Percentiles rank a stretch among this genome's conserved stretches.
phyloP scores from a whole-genome alignment of 2,113 vertebrate genomes.

The Todiramphus chloris region DNA sequence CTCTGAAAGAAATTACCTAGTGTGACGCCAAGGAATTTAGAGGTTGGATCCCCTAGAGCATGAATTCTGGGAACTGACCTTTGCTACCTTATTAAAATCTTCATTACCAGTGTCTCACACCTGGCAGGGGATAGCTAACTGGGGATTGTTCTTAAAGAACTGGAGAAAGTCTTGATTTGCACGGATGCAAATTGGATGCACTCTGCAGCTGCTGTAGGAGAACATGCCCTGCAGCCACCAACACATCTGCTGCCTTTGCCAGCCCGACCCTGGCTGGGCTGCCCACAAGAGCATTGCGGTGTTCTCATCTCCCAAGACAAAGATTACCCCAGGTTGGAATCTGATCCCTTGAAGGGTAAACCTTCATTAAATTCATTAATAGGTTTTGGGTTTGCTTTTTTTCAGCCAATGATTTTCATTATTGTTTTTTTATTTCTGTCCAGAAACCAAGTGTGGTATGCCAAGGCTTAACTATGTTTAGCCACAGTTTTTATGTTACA shows the following conservation, averaged over 20 bases:
- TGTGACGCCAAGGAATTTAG: neutral
- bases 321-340: neutral
- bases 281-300: neutral
- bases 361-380: neutral
- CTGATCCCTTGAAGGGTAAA: neutral
- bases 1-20: neutral
- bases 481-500: neutral
- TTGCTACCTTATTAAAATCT: neutral
- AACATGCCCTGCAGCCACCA: neutral
- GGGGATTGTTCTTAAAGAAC: neutral
- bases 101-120: neutral
- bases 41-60: neutral
- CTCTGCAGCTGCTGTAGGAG: neutral
- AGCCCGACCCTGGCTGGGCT: rapidly evolving
- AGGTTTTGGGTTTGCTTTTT: neutral
- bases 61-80: neutral
- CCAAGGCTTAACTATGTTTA: neutral
- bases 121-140: neutral
- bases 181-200: neutral
- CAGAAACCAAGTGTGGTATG: neutral
- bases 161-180: neutral
- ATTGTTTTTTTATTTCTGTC: neutral
- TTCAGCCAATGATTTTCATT: neutral
- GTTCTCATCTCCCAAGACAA: neutral
- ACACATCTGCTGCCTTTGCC: neutral